A percentile compares a stretch with the other conserved stretches of the same genome.
These are phyloP conservation scores for Drosophila mayaguana DNA, from an alignment of 2,888 invertebrate genomes.

Conservation along the genomic window DNA sequence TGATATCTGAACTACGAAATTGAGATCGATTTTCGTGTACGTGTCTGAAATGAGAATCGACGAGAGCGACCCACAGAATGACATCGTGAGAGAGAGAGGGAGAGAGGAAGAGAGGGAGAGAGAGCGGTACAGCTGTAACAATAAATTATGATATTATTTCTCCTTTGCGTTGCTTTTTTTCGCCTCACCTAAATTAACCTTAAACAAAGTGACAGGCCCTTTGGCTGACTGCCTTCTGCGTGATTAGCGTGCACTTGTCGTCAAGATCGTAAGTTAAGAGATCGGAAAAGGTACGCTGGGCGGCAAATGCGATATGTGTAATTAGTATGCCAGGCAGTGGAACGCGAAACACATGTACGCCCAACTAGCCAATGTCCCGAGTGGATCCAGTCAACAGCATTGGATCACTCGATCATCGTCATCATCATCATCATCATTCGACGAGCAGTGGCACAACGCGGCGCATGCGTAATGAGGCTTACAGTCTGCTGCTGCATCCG, in stretches of 20 bases:
- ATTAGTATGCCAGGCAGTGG: constrained; percentile 84
- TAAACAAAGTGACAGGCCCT: constrained; percentile 64
- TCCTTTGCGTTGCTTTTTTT: constrained; percentile 5
- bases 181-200: constrained; percentile 65
- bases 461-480: constrained; percentile 71
- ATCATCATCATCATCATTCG: constrained; percentile 13
- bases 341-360: constrained; percentile 83
- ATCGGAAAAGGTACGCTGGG: constrained; percentile 18
- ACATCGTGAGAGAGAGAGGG: neutral
- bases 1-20: constrained; percentile 80
- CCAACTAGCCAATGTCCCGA: constrained; percentile 35
- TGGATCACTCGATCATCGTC: constrained; percentile 16
- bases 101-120: neutral
- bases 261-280: constrained; percentile 51
- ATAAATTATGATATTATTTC: constrained; percentile 80
- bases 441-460: constrained; percentile 41
- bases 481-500: constrained; percentile 18
- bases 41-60: constrained; percentile 63
- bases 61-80: constrained; percentile 1
- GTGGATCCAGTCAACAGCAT: constrained; percentile 10
- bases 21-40: constrained; percentile 76
- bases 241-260: constrained; percentile 75
- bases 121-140: constrained; percentile 45
- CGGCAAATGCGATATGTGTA: constrained; percentile 36
- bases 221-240: constrained; percentile 25